A percentile compares a stretch with the other conserved stretches of the same genome.
Conservation (phyloP, 2,797 vertebrate species). For the Oceanodroma leucorhoa region DNA sequence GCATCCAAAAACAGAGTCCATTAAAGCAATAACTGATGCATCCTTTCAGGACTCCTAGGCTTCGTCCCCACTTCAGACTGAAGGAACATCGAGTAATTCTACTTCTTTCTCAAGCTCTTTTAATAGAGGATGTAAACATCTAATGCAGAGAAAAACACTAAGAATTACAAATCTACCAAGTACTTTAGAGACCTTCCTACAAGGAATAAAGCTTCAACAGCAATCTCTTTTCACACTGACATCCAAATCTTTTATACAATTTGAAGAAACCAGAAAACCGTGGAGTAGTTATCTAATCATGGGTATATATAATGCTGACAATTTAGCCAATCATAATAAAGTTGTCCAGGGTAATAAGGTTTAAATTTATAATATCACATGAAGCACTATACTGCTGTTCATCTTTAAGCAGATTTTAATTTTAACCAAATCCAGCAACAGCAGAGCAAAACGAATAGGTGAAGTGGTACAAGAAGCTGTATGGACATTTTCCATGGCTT, state of each 20-base stretch:
- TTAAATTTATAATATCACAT: background rate
- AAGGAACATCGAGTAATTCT: background rate
- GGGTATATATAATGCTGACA: background rate
- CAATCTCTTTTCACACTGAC: background rate
- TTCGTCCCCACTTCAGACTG: background rate
- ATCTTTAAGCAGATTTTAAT: background rate
- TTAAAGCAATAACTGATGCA: background rate
- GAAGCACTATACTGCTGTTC: background rate
- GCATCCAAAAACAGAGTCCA: background rate
- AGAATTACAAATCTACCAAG: background rate
- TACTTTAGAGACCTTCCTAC: background rate
- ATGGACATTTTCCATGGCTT: background rate
- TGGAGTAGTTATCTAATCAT: background rate
- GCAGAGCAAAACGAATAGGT: background rate
- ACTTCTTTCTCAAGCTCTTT: background rate
- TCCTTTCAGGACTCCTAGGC: background rate
- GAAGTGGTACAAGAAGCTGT: background rate
- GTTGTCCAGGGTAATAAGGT: background rate
- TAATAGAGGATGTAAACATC: background rate
- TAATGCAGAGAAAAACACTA: background rate
- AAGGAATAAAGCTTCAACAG: background rate
- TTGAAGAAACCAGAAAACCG: background rate
- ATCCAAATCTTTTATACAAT: background rate
- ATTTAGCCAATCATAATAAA: slow-evolving; percentile 3
- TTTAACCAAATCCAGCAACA: slow-evolving; percentile 25